Evolutionary conservation across 1,140 invertebrate genomes (phyloP).

Genomic region (Stegodyphus mimosarum): DNA sequence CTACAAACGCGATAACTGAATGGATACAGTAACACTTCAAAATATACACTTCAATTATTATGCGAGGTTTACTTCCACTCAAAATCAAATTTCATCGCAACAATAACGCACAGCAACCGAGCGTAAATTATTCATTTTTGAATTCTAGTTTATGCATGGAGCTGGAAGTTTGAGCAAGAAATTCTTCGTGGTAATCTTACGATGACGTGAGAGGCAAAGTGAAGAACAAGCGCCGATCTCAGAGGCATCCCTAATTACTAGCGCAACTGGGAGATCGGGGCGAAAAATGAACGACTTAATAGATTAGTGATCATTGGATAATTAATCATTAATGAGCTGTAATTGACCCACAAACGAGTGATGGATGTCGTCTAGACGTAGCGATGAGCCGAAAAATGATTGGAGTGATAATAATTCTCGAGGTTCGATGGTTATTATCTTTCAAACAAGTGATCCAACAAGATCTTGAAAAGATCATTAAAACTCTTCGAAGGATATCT

Average conservation of each 20-base stretch:
- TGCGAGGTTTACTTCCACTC: too few species aligned
- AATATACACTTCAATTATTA: too few species aligned
- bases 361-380: constrained; percentile 8
- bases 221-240: neutral
- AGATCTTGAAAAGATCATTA: neutral
- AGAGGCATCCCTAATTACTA: neutral
- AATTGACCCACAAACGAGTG: constrained; percentile 15
- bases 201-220: too few species aligned
- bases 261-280: neutral
- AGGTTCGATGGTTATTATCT: neutral
- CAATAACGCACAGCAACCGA: too few species aligned
- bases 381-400: neutral
- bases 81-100: too few species aligned
- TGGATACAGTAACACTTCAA: too few species aligned
- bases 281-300: neutral
- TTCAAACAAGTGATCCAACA: neutral
- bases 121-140: too few species aligned
- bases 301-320: constrained; percentile 2
- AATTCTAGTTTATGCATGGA: too few species aligned
- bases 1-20: too few species aligned
- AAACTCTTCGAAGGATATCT: neutral
- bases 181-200: too few species aligned
- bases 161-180: too few species aligned
- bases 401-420: constrained; percentile 2
- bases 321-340: constrained; percentile 16